Conservation (phyloP, 64 coral and sea anemone genomes). For the Dendrophyllia cribrosa region DNA sequence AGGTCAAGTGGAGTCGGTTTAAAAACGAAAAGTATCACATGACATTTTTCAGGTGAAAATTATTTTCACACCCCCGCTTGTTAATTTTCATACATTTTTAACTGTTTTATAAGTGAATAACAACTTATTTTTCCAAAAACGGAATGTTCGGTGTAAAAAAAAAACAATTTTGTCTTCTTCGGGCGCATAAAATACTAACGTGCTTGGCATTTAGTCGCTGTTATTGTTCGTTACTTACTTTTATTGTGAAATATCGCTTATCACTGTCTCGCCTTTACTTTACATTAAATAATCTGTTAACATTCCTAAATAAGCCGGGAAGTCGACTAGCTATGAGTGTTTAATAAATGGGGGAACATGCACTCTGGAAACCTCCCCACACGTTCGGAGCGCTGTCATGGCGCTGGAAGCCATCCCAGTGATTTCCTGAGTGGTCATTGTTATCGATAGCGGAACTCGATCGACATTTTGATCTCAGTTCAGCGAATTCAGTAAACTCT, state of each 20-base stretch:
- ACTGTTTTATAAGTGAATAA: neutral
- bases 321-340: neutral
- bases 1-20: too few relatives aligned
- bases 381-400: slow-evolving; percentile 3
- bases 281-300: slow-evolving; percentile 27
- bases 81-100: neutral
- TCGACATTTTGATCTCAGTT: slow-evolving; percentile 32
- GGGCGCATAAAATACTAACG: too few relatives aligned
- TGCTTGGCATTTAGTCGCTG: too few relatives aligned
- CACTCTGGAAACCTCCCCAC: slow-evolving; percentile 14
- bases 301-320: slow-evolving; percentile 17
- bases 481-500: slow-evolving; percentile 44
- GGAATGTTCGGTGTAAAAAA: too few relatives aligned
- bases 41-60: neutral
- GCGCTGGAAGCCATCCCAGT: neutral
- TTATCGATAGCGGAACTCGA: neutral
- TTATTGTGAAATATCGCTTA: too few relatives aligned
- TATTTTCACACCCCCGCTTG: neutral
- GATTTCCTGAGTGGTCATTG: neutral
- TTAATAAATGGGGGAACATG: slow-evolving; percentile 10
- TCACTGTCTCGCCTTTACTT: neutral
- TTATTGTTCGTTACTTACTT: too few relatives aligned
- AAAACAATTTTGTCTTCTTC: too few relatives aligned
- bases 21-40: neutral
- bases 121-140: too few relatives aligned